Conservation (phyloP, 2,888 invertebrate genomes). For the Cyrtodaria siliqua region DNA sequence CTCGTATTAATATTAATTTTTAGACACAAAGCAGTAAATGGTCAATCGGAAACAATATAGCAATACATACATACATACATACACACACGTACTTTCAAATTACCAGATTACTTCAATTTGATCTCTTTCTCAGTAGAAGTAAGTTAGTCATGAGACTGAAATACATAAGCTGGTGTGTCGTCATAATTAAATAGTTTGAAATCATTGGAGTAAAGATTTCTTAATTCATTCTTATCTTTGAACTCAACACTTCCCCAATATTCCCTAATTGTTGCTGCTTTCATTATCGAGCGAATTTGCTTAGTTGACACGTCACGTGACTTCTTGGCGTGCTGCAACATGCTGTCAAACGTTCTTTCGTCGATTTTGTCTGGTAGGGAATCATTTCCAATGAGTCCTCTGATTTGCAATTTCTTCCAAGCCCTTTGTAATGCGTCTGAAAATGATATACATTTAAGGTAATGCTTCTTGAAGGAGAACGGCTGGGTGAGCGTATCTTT, state of each 20-base stretch:
- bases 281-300: constrained; percentile 5
- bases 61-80: no score
- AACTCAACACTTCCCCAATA: constrained; percentile 29
- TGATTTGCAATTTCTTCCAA: constrained; percentile 71
- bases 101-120: no score
- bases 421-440: constrained; percentile 53
- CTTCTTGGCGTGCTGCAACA: constrained; percentile 16
- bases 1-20: no score
- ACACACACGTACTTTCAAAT: no score
- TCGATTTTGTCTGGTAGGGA: neutral
- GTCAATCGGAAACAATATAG: no score
- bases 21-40: no score
- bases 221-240: constrained; percentile 15
- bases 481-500: constrained; percentile 36
- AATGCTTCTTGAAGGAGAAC: constrained; percentile 27
- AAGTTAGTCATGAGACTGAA: no score
- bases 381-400: constrained; percentile 62
- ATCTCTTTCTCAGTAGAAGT: no score
- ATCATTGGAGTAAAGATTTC: constrained; percentile 28
- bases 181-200: constrained; percentile 41
- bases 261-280: constrained; percentile 12
- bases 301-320: constrained; percentile 21
- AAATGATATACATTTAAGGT: constrained; percentile 57
- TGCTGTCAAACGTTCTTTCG: constrained; percentile 9
- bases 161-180: constrained; percentile 16